These are phyloP conservation scores for Petroica traversi DNA, from an alignment of 2,113 vertebrate genomes.

Conservation along the genomic window DNA sequence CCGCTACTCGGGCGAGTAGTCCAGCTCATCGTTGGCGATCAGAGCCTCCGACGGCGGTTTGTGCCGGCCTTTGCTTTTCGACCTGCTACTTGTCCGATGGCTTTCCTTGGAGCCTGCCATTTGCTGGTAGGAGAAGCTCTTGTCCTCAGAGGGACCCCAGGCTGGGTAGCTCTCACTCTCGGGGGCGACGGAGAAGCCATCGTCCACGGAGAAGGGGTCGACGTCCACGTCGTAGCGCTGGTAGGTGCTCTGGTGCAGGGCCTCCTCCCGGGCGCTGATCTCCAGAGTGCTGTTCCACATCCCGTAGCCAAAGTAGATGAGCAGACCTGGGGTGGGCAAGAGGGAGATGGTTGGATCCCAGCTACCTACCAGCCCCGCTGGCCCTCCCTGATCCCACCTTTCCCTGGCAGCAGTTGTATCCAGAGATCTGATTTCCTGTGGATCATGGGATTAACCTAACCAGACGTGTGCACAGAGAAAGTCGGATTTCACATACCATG, in stretches of 20 bases:
- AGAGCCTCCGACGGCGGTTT: constrained; percentile 81
- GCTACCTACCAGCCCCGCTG: fast-evolving
- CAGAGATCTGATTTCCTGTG: not conserved
- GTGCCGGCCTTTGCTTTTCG: constrained; percentile 84
- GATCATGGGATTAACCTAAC: not conserved
- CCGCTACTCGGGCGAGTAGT: constrained; percentile 80
- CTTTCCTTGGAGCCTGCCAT: constrained; percentile 76
- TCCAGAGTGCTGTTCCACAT: constrained; percentile 97
- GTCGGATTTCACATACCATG: not conserved
- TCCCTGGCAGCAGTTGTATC: not conserved
- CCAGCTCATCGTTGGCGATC: constrained; percentile 85
- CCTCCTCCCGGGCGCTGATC: constrained; percentile 85
- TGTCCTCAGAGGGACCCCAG: constrained; percentile 77
- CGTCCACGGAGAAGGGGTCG: constrained; percentile 83
- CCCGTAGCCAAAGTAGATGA: constrained; percentile 94
- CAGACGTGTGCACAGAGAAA: not conserved
- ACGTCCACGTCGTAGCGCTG: constrained; percentile 89
- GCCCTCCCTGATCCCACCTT: not conserved
- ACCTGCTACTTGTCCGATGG: constrained; percentile 80
- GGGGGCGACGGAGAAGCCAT: constrained; percentile 70
- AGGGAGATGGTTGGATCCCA: not conserved
- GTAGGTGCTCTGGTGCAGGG: constrained; percentile 91
- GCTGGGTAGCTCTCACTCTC: constrained; percentile 81
- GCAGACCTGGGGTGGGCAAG: constrained; percentile 75
- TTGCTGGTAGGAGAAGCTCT: constrained; percentile 82